A percentile compares a stretch with the other conserved stretches of the same genome.
Evolutionary conservation across 2,888 invertebrate species (phyloP).

Genomic region (Sussaba pulchella): DNA sequence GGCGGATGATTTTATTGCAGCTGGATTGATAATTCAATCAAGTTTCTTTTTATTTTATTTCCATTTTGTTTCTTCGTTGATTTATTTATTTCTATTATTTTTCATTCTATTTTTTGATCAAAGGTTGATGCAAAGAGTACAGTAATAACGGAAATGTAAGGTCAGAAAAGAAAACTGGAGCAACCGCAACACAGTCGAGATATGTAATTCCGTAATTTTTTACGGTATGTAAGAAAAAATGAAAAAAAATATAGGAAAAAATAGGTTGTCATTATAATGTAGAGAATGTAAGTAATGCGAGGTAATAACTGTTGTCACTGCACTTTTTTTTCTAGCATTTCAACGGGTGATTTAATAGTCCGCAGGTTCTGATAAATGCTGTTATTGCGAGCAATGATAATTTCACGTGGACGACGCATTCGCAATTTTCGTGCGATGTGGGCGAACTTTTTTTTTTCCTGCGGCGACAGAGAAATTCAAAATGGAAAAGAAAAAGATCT

Average conservation of each 20-base stretch:
- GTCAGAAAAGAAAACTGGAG: slow-evolving; percentile 37
- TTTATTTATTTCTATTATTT: too few relatives aligned
- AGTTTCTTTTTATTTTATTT: too few relatives aligned
- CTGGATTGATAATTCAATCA: too few relatives aligned
- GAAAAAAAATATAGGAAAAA: slow-evolving; percentile 1
- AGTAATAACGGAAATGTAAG: slow-evolving; percentile 45
- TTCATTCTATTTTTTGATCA: too few relatives aligned
- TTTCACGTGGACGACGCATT: slow-evolving; percentile 37
- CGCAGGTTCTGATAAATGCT: slow-evolving; percentile 4
- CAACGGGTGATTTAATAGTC: slow-evolving; percentile 1
- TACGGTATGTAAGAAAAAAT: slow-evolving; percentile 3
- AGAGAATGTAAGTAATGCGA: neutral
- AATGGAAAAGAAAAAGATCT: too few relatives aligned
- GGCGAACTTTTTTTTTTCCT: neutral
- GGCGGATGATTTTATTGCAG: too few relatives aligned
- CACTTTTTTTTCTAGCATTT: slow-evolving; percentile 21
- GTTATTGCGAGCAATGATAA: slow-evolving; percentile 15
- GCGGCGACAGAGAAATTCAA: too few relatives aligned
- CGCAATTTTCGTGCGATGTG: neutral
- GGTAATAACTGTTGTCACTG: slow-evolving; percentile 26
- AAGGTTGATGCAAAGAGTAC: neutral
- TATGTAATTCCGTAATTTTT: slow-evolving; percentile 33
- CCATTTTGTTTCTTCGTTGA: too few relatives aligned
- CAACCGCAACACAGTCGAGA: neutral
- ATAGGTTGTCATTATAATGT: slow-evolving; percentile 23